These are phyloP conservation scores for Semicossyphus pulcher DNA, from an alignment of 2,113 vertebrate genomes.

Conservation along the genomic window DNA sequence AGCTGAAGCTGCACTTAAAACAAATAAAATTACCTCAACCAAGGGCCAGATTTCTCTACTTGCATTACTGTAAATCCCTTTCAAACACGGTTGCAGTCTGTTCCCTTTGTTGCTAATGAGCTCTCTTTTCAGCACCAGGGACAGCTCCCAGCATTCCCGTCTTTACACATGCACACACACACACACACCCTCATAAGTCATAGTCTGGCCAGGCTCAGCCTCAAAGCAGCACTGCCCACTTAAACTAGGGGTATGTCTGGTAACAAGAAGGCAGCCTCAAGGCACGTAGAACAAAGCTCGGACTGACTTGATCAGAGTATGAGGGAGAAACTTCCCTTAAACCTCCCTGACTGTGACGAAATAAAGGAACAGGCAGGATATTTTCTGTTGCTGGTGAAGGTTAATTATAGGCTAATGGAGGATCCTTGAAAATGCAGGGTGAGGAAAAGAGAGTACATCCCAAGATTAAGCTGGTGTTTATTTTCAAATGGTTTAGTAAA, in stretches of 20 bases:
- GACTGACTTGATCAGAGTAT: conserved; percentile 47
- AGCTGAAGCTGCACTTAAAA: background rate
- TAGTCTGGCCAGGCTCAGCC: conserved; percentile 34
- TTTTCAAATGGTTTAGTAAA: conserved; percentile 14
- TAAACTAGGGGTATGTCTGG: conserved; percentile 45
- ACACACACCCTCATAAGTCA: conserved; percentile 10
- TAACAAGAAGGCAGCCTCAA: conserved; percentile 20
- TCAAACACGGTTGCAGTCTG: conserved; percentile 7
- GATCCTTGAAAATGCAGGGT: conserved; percentile 21
- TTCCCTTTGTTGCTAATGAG: conserved; percentile 46
- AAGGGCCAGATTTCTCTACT: background rate
- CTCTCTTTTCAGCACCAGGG: conserved; percentile 57
- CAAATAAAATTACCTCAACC: background rate
- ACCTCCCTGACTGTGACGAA: conserved; percentile 18
- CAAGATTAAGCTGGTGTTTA: background rate
- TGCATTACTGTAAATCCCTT: background rate
- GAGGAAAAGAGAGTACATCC: background rate
- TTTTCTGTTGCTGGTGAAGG: conserved; percentile 21
- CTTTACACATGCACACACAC: background rate
- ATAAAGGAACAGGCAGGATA: background rate
- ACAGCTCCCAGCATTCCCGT: conserved; percentile 42
- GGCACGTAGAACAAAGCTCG: conserved; percentile 30
- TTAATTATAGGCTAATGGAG: conserved; percentile 47
- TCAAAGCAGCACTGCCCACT: conserved; percentile 31
- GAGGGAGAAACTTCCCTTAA: conserved; percentile 26